Conservation (phyloP, 2,113 vertebrate genomes). For the Atlantisia rogersi region DNA sequence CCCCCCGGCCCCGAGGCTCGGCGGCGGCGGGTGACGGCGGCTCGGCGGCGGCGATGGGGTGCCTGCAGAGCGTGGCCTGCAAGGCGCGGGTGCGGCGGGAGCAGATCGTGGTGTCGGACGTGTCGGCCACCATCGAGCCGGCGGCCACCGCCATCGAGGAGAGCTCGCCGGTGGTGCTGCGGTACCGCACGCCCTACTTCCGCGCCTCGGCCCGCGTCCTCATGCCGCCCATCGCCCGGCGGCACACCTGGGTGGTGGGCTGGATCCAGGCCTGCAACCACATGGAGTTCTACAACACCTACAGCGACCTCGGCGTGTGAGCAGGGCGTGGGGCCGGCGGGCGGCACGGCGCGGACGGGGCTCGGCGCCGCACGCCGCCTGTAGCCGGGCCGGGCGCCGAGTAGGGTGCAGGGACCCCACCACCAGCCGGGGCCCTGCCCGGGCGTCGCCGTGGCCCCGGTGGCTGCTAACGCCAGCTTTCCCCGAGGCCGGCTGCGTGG, state of each 20-base stretch:
- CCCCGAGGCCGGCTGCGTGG: neutral
- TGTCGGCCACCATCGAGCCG: slow-evolving; percentile 94
- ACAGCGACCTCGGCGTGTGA: slow-evolving; percentile 78
- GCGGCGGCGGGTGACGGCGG: slow-evolving; percentile 30
- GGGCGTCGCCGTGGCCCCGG: too few relatives aligned
- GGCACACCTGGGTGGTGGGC: slow-evolving; percentile 96
- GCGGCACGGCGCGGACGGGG: neutral
- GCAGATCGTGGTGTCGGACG: slow-evolving; percentile 94
- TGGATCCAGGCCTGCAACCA: slow-evolving; percentile 99
- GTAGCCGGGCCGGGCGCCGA: neutral
- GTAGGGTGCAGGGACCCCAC: too few relatives aligned
- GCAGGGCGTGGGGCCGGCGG: neutral
- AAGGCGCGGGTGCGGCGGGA: slow-evolving; percentile 94
- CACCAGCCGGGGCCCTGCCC: neutral
- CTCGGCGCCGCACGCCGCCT: neutral
- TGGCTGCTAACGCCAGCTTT: neutral
- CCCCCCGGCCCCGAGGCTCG: slow-evolving; percentile 11
- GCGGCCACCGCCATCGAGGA: slow-evolving; percentile 93
- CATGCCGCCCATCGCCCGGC: slow-evolving; percentile 92
- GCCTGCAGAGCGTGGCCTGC: slow-evolving; percentile 95
- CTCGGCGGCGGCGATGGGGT: slow-evolving; percentile 85
- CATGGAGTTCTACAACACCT: slow-evolving; percentile 99
- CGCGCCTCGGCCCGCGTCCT: slow-evolving; percentile 92
- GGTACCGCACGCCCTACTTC: slow-evolving; percentile 97
- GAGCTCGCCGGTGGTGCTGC: slow-evolving; percentile 95